Base-by-base conservation (phyloP, 2,888 invertebrate species). In the Drosophila yooni region DNA sequence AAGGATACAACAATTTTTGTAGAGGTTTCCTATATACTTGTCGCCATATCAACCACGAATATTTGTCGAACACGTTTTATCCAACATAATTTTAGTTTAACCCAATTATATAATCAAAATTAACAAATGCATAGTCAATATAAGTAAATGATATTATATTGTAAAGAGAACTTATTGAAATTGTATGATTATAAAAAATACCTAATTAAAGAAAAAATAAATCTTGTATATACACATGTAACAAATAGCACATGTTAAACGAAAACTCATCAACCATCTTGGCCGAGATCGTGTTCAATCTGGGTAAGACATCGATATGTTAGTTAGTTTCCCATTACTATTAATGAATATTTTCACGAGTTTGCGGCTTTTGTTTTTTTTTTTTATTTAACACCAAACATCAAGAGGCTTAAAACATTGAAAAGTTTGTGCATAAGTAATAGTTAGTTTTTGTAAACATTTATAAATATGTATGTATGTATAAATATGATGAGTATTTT, bases 31-130 rank as follows among this genome's bases (percentile, higher is more conserved):
- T 69, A 68, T 73, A 76, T 76, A 84, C 78, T 78, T 87, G 74
- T 79, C 91, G 85, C 85, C 85, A 85, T 85, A 90, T 89, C 91
- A 83, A 70, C 77, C 77, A 81, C 66, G 64, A 65, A 90, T 86
- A 89, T 74, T 81, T 83, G 74, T 65, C 59, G 43, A 71, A 70
- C 75, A 63, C 66, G 57, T 59, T 79, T 73, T 73, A 79, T 58
- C 68, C 78, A 73, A 81, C 67, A 31, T 68, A 78, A 72, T 74
- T 74, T 83, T 78, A 81, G 82, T 81, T 83, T 69, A 89, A 78
- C 54, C 60, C 67, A 79, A 86, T 51, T 63, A 65, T 48, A 58
- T 69, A 66, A 75, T 68, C 59, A 70, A 82, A 66, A 67, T 68
- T 86, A 90, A 88, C 79, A 67, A 85, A 54, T 59, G 58, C 69